phyloP scores from a whole-genome alignment of 2,113 vertebrate species.

The Maylandia zebra region DNA sequence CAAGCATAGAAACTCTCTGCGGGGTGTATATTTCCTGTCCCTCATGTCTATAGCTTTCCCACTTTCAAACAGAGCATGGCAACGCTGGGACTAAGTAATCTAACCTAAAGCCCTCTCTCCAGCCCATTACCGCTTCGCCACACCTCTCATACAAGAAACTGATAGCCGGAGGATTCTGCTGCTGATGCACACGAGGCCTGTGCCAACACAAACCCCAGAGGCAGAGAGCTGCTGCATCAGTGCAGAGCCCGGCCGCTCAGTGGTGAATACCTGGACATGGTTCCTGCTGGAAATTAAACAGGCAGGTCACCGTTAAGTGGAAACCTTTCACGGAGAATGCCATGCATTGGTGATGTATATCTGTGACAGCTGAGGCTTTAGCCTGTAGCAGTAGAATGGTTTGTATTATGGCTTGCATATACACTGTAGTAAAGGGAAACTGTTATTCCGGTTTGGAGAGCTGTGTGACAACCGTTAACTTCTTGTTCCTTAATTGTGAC shows the following conservation, averaged over 20 bases:
- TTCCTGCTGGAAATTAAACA: constrained; percentile 47
- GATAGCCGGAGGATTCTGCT: constrained; percentile 16
- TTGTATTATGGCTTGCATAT: constrained; percentile 41
- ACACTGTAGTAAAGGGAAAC: background rate
- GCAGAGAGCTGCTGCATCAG: constrained; percentile 23
- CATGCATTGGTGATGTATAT: constrained; percentile 48
- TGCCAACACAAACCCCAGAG: constrained; percentile 50
- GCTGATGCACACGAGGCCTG: constrained; percentile 17
- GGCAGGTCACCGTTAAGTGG: constrained; percentile 24
- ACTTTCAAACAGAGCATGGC: background rate
- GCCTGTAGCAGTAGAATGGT: constrained; percentile 49
- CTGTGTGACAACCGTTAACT: background rate
- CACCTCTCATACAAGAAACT: background rate
- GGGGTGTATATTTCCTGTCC: background rate
- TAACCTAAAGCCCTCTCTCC: constrained; percentile 22
- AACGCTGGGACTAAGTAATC: background rate
- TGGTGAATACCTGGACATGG: constrained; percentile 35
- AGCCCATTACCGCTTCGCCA: background rate
- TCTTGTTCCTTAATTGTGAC: background rate
- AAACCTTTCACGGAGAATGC: constrained; percentile 46
- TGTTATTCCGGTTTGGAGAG: background rate
- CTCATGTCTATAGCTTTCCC: background rate
- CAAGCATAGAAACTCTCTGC: background rate
- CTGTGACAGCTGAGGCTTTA: constrained; percentile 44
- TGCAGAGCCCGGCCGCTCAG: background rate